phyloP scores from a whole-genome alignment of 2,888 invertebrate genomes.

The Sicus ferrugineus region DNA sequence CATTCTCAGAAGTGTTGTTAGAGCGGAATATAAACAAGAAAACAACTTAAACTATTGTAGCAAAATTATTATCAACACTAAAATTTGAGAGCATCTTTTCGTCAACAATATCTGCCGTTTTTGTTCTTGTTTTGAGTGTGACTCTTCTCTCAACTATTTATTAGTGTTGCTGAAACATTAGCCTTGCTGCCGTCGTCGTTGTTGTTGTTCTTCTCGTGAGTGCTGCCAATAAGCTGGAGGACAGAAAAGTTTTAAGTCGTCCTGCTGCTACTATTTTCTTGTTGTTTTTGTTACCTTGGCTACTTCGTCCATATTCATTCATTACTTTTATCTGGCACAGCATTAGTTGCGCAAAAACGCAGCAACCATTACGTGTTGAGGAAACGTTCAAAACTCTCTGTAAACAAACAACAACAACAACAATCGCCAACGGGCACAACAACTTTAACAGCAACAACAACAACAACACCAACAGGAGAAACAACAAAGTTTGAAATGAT shows the following conservation, averaged over 20 bases:
- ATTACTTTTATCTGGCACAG: background rate
- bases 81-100: background rate
- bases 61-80: background rate
- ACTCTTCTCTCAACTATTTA: too few relatives aligned
- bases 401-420: background rate
- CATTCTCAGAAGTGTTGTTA: too few relatives aligned
- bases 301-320: background rate
- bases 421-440: slow-evolving; percentile 7
- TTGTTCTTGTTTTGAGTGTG: too few relatives aligned
- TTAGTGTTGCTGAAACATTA: slow-evolving; percentile 2
- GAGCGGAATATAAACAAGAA: background rate
- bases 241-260: background rate
- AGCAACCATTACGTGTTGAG: background rate
- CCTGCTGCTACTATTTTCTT: background rate
- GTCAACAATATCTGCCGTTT: too few relatives aligned
- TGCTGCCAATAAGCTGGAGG: background rate
- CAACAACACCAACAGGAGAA: background rate
- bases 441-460: background rate
- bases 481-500: slow-evolving; percentile 38
- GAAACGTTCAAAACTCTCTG: background rate
- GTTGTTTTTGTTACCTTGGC: background rate
- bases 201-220: background rate
- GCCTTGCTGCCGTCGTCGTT: background rate
- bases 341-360: too few relatives aligned
- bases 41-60: background rate